These are phyloP conservation scores for Todiramphus saurophagus DNA, from an alignment of 2,113 vertebrate species.

Conservation along the genomic window DNA sequence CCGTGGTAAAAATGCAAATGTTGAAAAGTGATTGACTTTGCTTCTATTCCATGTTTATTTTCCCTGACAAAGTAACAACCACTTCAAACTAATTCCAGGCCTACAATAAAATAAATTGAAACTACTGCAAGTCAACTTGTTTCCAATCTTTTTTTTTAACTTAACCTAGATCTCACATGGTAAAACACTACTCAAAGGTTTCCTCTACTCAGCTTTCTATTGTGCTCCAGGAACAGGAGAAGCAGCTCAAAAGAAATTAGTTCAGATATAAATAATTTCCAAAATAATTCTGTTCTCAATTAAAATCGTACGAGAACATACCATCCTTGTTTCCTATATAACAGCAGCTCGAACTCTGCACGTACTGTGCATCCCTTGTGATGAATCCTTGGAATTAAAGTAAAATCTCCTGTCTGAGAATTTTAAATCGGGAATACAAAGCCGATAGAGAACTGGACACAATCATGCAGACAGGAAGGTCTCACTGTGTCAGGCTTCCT, in stretches of 20 bases:
- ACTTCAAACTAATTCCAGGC: constrained; percentile 42
- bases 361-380: not conserved
- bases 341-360: not conserved
- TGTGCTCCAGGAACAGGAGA: not conserved
- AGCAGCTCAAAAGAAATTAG: not conserved
- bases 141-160: not conserved
- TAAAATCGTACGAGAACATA: not conserved
- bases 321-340: not conserved
- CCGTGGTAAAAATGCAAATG: constrained; percentile 29
- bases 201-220: not conserved
- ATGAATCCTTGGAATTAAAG: not conserved
- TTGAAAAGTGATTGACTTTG: constrained; percentile 17
- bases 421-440: not conserved
- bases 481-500: accelerated
- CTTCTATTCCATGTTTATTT: constrained; percentile 51
- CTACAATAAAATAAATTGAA: not conserved
- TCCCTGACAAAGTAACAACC: not conserved
- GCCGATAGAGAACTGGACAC: not conserved
- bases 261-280: not conserved
- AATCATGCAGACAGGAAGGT: not conserved
- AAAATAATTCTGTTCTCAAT: not conserved
- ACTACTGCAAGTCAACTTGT: not conserved
- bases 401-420: not conserved
- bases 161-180: not conserved
- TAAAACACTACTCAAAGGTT: not conserved